These are phyloP conservation scores for Eupithecia insigniata DNA, from an alignment of 2,888 invertebrate genomes.

Conservation along the genomic window DNA sequence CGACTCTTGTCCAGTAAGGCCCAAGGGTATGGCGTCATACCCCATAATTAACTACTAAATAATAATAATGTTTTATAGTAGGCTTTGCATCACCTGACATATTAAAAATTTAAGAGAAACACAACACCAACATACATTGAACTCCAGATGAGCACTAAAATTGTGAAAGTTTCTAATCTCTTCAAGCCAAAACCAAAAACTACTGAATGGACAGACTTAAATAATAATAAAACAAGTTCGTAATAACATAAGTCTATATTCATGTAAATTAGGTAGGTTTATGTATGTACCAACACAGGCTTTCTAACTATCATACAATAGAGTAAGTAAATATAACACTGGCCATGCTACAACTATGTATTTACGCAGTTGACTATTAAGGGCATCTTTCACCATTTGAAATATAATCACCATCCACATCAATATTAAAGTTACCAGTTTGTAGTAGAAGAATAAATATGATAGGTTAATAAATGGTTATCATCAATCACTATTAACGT, in stretches of 20 bases:
- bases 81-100: background rate
- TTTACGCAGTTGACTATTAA: background rate
- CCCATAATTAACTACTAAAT: too few relatives aligned
- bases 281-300: slow-evolving; percentile 4
- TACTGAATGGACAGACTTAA: too few relatives aligned
- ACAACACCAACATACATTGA: background rate
- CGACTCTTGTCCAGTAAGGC: too few relatives aligned
- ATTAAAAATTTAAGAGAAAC: background rate
- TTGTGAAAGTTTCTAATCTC: too few relatives aligned
- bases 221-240: background rate
- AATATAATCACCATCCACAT: background rate
- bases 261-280: background rate
- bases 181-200: too few relatives aligned
- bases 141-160: too few relatives aligned
- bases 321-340: slow-evolving; percentile 1
- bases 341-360: slow-evolving; percentile 5
- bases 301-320: background rate
- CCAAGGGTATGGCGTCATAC: too few relatives aligned
- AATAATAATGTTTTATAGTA: too few relatives aligned
- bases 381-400: background rate
- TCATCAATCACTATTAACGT: background rate
- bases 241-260: slow-evolving; percentile 2
- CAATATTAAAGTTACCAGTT: background rate
- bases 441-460: background rate
- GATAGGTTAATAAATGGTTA: background rate